Conservation (phyloP, 2,113 vertebrate species). For the Monopterus albus region DNA sequence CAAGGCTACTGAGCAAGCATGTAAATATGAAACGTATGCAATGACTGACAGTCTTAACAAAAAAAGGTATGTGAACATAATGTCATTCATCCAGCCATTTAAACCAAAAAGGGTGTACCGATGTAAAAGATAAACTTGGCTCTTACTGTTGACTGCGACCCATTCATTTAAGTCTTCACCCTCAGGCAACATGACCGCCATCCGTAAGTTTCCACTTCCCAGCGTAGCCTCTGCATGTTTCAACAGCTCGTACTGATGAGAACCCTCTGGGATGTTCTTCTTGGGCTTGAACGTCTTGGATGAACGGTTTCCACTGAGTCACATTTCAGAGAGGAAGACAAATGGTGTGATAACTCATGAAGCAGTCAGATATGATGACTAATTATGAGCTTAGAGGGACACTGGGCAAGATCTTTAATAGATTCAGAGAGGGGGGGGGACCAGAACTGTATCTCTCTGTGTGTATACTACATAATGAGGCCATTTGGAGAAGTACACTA, state of each 20-base stretch:
- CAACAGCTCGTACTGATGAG: conserved; percentile 94
- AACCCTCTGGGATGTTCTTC: conserved; percentile 96
- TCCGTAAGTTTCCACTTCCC: conserved; percentile 93
- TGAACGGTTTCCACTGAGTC: conserved; percentile 87
- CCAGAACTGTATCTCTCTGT: conserved; percentile 49
- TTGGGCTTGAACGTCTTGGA: conserved; percentile 97
- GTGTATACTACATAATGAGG: conserved; percentile 54
- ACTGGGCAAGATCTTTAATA: neutral
- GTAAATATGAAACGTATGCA: neutral
- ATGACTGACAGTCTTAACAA: neutral
- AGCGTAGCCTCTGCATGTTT: conserved; percentile 95
- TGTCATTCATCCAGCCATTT: neutral
- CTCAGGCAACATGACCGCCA: conserved; percentile 93
- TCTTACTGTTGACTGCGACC: conserved; percentile 97
- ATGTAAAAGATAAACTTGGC: neutral
- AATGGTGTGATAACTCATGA: neutral
- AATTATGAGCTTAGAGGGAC: neutral
- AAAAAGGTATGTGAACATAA: neutral
- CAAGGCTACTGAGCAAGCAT: neutral
- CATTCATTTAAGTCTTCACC: conserved; percentile 97
- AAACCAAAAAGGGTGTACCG: neutral
- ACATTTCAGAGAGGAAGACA: conserved; percentile 47
- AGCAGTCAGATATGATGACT: conserved; percentile 10
- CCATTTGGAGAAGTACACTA: conserved; percentile 35
- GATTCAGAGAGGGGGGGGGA: neutral